Percentiles rank a stretch among this genome's conserved stretches.
These are phyloP conservation scores for Lordiphosa mommai DNA, from an alignment of 1,140 invertebrate genomes.

Conservation along the genomic window DNA sequence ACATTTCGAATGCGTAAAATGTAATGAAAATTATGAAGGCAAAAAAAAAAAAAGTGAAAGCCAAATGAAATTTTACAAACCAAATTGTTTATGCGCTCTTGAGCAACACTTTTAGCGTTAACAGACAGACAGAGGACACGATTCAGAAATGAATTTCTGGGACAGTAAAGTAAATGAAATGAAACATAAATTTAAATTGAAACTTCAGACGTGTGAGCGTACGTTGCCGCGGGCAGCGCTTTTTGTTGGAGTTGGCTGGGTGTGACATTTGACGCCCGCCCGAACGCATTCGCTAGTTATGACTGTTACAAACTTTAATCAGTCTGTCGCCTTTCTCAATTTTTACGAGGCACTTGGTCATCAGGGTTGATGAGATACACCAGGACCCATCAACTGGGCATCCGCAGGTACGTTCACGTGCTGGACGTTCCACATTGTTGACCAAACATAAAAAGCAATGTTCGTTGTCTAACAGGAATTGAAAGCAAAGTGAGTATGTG, in stretches of 20 bases:
- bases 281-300: slow-evolving; percentile 29
- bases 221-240: slow-evolving; percentile 34
- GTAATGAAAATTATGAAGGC: slow-evolving; percentile 65
- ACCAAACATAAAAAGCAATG: slow-evolving; percentile 52
- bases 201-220: slow-evolving; percentile 32
- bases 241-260: slow-evolving; percentile 27
- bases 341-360: slow-evolving; percentile 53
- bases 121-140: slow-evolving; percentile 14
- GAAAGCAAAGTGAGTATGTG: not conserved
- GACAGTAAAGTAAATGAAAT: slow-evolving; percentile 53
- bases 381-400: slow-evolving; percentile 9
- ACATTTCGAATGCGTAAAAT: slow-evolving; percentile 69
- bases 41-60: slow-evolving; percentile 37
- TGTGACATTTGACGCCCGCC: slow-evolving; percentile 47
- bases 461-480: slow-evolving; percentile 17
- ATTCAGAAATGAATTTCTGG: not conserved
- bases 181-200: slow-evolving; percentile 55
- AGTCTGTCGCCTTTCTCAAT: slow-evolving; percentile 13
- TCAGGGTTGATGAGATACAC: slow-evolving; percentile 21
- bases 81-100: slow-evolving; percentile 74
- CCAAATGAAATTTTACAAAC: slow-evolving; percentile 73
- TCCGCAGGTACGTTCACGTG: slow-evolving; percentile 10
- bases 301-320: slow-evolving; percentile 48
- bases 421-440: slow-evolving; percentile 53
- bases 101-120: slow-evolving; percentile 63